Evolutionary conservation across 2,797 vertebrate genomes (phyloP).

Genomic region (Alfaro cultratus): DNA sequence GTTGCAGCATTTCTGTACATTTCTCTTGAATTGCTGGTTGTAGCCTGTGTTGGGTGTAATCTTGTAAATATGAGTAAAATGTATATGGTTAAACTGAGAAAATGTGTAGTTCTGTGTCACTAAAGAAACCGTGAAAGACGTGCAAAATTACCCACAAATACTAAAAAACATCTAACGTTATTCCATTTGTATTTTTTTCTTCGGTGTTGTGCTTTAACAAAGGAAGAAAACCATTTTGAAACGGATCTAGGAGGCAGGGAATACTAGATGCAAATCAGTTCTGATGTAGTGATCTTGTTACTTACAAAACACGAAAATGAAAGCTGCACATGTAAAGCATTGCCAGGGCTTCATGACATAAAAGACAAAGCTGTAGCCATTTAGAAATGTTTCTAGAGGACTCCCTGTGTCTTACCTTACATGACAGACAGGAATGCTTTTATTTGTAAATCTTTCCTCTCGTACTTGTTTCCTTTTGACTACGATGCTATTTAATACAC

Average conservation of each 20-base stretch:
- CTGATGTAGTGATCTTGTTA: background rate
- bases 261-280: slow-evolving; percentile 1
- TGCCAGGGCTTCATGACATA: background rate
- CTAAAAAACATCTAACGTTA: background rate
- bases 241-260: background rate
- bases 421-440: background rate
- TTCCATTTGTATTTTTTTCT: background rate
- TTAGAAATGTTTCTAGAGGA: slow-evolving; percentile 1
- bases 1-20: background rate
- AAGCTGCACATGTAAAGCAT: background rate
- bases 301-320: background rate
- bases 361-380: background rate
- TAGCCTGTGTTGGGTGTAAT: background rate
- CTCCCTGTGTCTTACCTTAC: background rate
- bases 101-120: background rate
- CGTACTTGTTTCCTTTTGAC: background rate
- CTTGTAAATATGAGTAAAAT: background rate
- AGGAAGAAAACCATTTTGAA: background rate
- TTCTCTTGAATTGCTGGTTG: background rate
- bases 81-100: background rate
- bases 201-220: background rate
- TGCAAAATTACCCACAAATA: background rate
- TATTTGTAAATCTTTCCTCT: background rate
- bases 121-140: background rate
- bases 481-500: background rate